Base-by-base conservation (phyloP, 92 coral and sea anemone genomes). In the Micromussa lordhowensis region DNA sequence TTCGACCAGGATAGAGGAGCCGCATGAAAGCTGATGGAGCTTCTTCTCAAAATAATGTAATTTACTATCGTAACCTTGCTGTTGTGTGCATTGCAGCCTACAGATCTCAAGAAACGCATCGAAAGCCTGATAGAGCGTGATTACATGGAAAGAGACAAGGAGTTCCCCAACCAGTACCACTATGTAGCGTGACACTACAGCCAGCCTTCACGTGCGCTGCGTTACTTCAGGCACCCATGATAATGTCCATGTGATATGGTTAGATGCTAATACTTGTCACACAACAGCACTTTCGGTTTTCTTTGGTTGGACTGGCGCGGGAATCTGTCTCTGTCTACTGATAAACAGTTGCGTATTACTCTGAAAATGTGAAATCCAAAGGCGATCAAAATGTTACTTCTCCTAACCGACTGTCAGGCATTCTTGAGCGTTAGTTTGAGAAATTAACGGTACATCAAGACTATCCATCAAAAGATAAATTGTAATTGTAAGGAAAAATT, bases 91-190 rank as follows among this genome's bases (percentile, higher is more conserved):
- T 58, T 63, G 51, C 90, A 97, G 99, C 99, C 99, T 1, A 96
- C 99, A 58, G 99, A 97, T 86, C 86, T 97, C 30, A 97, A 97
- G 95, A 97, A 97, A 83, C 98, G 99, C 64, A 97, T 97, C 51
- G 99, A 97, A 92, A 97, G 99, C 71, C 92, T 97, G 59, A 97
- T 97, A 32, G 99, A 95, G 75, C 95, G 99, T 68, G 99, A 97
- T 91, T 97, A 97, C 92, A 94, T 97, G 98, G 99, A 97, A 82
- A 91, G 99, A 34, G 99, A 97, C 92, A 97, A 96, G 80, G 99
- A 97, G 81, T 90, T 91, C 49, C 94, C 98, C 28, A 97, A 97
- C 89, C 99, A 97, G 92, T 97, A 97, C 84, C 98, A 95, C 80
- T 97, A 97, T 80, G 97, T 97, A 22, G 99, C 99, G 83, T 97